Evolutionary conservation across 2,797 vertebrate species (phyloP).

Genomic region (Coluber constrictor): DNA sequence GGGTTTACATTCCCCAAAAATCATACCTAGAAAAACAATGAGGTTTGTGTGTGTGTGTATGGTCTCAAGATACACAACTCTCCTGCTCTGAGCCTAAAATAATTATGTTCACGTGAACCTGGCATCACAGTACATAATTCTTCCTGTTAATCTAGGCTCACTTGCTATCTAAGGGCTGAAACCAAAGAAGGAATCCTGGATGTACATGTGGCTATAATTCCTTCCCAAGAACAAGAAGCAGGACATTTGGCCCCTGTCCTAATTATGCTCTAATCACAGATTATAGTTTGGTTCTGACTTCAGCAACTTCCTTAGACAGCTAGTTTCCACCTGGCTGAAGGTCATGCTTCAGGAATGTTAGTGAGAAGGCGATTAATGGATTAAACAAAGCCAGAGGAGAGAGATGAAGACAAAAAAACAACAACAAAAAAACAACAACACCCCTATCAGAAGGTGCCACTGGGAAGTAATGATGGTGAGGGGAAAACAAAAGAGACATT

Average conservation of each 20-base stretch:
- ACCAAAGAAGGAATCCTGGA: not conserved
- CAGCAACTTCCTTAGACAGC: not conserved
- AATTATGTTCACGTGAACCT: not conserved
- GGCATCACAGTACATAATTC: not conserved
- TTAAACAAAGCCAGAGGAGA: not conserved
- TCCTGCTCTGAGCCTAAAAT: not conserved
- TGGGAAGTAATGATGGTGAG: too few species aligned
- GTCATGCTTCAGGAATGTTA: not conserved
- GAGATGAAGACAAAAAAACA: not conserved
- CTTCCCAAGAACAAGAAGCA: not conserved
- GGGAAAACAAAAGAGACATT: not conserved
- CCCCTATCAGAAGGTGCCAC: not conserved
- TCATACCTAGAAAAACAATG: not conserved
- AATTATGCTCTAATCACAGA: not conserved
- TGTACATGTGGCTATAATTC: not conserved
- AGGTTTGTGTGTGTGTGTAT: not conserved
- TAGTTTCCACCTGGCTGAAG: slow-evolving; percentile 8
- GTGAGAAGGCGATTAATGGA: not conserved
- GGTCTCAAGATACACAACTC: not conserved
- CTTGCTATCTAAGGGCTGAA: not conserved
- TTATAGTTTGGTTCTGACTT: not conserved
- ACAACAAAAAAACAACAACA: too few species aligned
- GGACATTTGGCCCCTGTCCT: not conserved
- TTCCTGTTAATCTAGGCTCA: not conserved
- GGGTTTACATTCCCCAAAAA: not conserved